Base-by-base conservation (phyloP, 2,888 invertebrate species). In the Luffia ferchaultella region DNA sequence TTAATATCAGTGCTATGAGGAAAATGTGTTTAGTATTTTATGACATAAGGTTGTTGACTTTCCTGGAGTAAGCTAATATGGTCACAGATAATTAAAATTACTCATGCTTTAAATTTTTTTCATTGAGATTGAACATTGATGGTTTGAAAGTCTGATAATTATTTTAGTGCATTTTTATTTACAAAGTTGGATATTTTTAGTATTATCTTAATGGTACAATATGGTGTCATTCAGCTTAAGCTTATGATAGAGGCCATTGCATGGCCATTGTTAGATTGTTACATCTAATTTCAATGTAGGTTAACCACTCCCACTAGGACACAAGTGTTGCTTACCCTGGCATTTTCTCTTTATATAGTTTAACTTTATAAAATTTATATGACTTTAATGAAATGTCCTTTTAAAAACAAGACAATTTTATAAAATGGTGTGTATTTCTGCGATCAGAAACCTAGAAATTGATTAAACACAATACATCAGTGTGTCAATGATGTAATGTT, bases 251-350 rank as follows among this genome's bases (percentile, higher is more conserved):
- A n/a, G n/a, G n/a, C n/a, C n/a, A n/a, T n/a, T n/a, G n/a, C n/a
- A n/a, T n/a, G n/a, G n/a, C n/a, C n/a, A n/a, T n/a, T n/a, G n/a
- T n/a, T n/a, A n/a, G n/a, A n/a, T n/a, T n/a, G n/a, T n/a, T n/a
- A n/a, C n/a, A n/a, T n/a, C n/a, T n/a, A n/a, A n/a, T n/a, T n/a
- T n/a, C n/a, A 61, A 53, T 45, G 48, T 50, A 52, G 46, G 50
- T 50, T 52, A 67, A 68, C 77, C 78, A 78, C 77, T 78, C 80
- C 78, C 74, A 47, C 43, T 42, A 20, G 16, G 18, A 47, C 49
- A 56, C 72, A 73, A 65, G 65, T 74, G 71, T 64, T 64, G 63
- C 82, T 83, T 83, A 83, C 82, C 82, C 79, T 64, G 82, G 82
- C 82, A 83, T 82, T 73, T 75, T 77, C 61, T 64, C 59, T 61